These are phyloP conservation scores for Limonius californicus DNA, from an alignment of 1,140 invertebrate species.

Conservation along the genomic window DNA sequence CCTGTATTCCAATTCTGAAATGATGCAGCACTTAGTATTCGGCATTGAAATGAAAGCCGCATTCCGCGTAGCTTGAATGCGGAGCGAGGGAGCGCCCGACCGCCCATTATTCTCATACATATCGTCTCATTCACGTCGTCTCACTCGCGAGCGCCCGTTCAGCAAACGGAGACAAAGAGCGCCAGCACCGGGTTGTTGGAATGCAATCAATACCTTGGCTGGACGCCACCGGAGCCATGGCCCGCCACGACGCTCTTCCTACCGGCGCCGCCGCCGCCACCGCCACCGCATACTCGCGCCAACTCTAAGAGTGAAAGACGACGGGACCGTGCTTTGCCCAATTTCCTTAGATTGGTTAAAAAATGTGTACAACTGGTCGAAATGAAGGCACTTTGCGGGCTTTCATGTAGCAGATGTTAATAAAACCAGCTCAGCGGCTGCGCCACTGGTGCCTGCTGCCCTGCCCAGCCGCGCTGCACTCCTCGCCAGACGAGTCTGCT, in stretches of 20 bases:
- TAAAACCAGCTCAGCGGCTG: slow-evolving; percentile 14
- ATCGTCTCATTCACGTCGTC: slow-evolving; percentile 8
- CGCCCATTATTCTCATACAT: slow-evolving; percentile 13
- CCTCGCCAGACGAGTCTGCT: slow-evolving; percentile 6
- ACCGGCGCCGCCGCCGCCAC: too few relatives aligned
- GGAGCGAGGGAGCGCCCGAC: slow-evolving; percentile 10
- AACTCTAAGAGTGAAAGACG: too few relatives aligned
- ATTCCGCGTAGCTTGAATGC: slow-evolving; percentile 3
- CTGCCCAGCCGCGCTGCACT: slow-evolving; percentile 10
- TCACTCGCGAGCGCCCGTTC: slow-evolving; percentile 5
- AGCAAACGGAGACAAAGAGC: slow-evolving; percentile 7
- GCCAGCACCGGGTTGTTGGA: slow-evolving; percentile 12
- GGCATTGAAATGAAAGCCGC: slow-evolving; percentile 10
- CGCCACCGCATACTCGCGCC: too few relatives aligned
- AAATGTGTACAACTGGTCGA: neutral
- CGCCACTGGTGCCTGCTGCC: slow-evolving; percentile 6
- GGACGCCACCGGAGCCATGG: slow-evolving; percentile 5
- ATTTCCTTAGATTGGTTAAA: neutral
- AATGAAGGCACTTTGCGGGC: neutral
- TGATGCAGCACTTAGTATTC: slow-evolving; percentile 6
- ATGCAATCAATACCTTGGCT: slow-evolving; percentile 14
- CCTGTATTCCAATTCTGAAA: neutral
- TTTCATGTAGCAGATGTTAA: slow-evolving; percentile 8
- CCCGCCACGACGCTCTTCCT: neutral
- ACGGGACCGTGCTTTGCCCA: neutral